Conservation (phyloP, 2,888 invertebrate species). For the Suillia variegata region DNA sequence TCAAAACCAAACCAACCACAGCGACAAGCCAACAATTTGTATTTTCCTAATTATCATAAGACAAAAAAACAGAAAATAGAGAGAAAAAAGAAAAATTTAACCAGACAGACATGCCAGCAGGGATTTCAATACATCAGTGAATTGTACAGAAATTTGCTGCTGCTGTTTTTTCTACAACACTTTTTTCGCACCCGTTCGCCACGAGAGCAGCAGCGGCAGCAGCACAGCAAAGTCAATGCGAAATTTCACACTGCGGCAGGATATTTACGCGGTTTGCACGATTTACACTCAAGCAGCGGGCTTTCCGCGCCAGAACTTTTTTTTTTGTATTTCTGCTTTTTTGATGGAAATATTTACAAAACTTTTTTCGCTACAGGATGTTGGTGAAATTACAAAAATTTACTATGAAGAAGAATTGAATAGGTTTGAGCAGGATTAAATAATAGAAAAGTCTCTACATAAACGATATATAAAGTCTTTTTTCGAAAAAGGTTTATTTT, state of each 20-base stretch:
- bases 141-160: neutral
- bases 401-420: too few relatives aligned
- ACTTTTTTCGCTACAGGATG: too few relatives aligned
- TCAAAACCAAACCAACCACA: neutral
- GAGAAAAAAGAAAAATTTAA: neutral
- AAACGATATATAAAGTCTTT: too few relatives aligned
- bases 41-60: slow-evolving; percentile 19
- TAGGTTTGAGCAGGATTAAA: too few relatives aligned
- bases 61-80: neutral
- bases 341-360: too few relatives aligned
- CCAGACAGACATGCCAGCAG: slow-evolving; percentile 2
- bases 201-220: neutral
- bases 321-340: neutral
- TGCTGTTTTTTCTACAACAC: neutral
- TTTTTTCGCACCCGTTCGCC: neutral
- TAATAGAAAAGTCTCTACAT: too few relatives aligned
- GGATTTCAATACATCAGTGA: slow-evolving; percentile 12
- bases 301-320: neutral
- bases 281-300: neutral
- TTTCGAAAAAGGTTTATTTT: too few relatives aligned
- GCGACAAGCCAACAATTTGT: slow-evolving; percentile 1
- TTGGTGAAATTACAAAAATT: too few relatives aligned
- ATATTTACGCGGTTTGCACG: slow-evolving; percentile 8
- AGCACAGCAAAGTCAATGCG: slow-evolving; percentile 1
- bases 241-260: slow-evolving; percentile 12